Evolutionary conservation across 2,888 invertebrate species (phyloP).

Genomic region (Caenorhabditis uteleia): DNA sequence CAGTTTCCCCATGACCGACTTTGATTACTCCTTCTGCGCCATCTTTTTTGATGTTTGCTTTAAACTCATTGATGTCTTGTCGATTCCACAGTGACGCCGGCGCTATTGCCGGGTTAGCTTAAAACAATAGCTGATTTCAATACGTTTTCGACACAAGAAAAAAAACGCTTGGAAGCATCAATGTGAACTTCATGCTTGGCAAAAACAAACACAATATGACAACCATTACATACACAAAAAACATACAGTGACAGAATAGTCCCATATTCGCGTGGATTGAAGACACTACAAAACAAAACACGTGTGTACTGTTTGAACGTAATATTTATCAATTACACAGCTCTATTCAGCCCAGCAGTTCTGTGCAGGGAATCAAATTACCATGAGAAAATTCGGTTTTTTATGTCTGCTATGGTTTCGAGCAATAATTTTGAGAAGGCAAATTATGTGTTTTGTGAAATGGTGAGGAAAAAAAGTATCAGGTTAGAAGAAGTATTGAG

Average conservation of each 20-base stretch:
- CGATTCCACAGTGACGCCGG: constrained; percentile 95
- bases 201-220: neutral
- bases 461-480: too few species aligned
- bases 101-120: constrained; percentile 70
- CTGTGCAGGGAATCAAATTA: too few species aligned
- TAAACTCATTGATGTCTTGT: constrained; percentile 86
- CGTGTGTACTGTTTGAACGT: too few species aligned
- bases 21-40: constrained; percentile 87
- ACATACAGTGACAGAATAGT: constrained; percentile 69
- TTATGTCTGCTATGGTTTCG: too few species aligned
- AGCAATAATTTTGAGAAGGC: too few species aligned
- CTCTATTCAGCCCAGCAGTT: too few species aligned
- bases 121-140: constrained; percentile 19
- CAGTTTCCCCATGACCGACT: constrained; percentile 94
- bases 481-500: too few species aligned
- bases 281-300: constrained; percentile 60
- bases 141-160: neutral
- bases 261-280: constrained; percentile 69
- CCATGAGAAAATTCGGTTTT: too few species aligned
- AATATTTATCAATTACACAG: too few species aligned
- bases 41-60: constrained; percentile 76
- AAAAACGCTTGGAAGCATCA: neutral
- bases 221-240: constrained; percentile 10
- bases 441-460: too few species aligned
- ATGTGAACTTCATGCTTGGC: neutral